These are phyloP conservation scores for Drosophila conformis DNA, from an alignment of 2,888 invertebrate genomes.

Conservation along the genomic window DNA sequence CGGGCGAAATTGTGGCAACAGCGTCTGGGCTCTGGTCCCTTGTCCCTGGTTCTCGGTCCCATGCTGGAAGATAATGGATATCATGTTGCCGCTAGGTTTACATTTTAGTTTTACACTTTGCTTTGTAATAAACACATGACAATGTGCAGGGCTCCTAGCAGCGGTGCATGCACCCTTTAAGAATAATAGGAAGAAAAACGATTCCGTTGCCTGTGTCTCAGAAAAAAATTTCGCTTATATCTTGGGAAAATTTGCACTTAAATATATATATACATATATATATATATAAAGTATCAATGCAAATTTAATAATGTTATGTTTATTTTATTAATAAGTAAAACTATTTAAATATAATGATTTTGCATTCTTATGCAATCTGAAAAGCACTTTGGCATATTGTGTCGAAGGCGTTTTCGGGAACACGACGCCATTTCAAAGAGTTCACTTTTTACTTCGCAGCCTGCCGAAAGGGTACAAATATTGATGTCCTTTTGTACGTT, in stretches of 20 bases:
- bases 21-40: constrained; percentile 8
- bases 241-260: neutral
- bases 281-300: neutral
- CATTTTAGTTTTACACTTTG: constrained; percentile 75
- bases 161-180: constrained; percentile 34
- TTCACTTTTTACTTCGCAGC: constrained; percentile 59
- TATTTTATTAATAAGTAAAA: neutral
- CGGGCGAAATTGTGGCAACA: constrained; percentile 37
- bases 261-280: neutral
- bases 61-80: constrained; percentile 66
- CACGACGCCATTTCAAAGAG: constrained; percentile 35
- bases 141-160: constrained; percentile 45
- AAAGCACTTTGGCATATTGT: constrained; percentile 13
- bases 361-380: neutral
- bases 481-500: constrained; percentile 56
- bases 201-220: constrained; percentile 4
- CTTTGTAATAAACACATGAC: constrained; percentile 73
- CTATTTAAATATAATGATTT: neutral
- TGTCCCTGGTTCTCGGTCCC: constrained; percentile 5
- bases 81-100: constrained; percentile 70
- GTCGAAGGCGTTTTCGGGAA: constrained; percentile 52
- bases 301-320: neutral
- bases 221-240: neutral
- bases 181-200: constrained; percentile 9
- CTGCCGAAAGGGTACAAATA: constrained; percentile 64